These are phyloP conservation scores for Fopius arisanus DNA, from an alignment of 1,140 invertebrate genomes.

Conservation along the genomic window DNA sequence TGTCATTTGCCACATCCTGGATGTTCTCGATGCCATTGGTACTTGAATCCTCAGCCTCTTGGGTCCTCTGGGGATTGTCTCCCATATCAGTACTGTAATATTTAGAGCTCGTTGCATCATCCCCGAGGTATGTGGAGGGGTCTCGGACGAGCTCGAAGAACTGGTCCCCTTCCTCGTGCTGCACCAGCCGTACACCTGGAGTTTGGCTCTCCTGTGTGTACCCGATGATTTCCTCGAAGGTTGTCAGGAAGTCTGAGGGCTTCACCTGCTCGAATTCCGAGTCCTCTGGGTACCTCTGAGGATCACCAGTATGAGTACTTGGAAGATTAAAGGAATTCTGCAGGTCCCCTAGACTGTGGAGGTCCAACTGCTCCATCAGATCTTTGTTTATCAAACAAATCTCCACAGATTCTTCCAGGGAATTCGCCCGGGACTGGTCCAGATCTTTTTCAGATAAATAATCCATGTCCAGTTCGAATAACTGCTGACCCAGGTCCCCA, in stretches of 20 bases:
- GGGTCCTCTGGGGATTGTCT: not conserved
- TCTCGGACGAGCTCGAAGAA: constrained; percentile 49
- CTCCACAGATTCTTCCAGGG: not conserved
- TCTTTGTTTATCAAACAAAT: not conserved
- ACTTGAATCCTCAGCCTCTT: constrained; percentile 19
- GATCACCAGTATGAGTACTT: not conserved
- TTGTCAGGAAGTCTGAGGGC: not conserved
- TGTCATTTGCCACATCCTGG: constrained; percentile 8
- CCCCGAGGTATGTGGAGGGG: constrained; percentile 28
- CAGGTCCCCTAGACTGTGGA: not conserved
- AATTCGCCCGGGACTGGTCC: constrained; percentile 34
- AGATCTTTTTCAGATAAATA: constrained; percentile 37
- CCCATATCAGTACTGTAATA: no score
- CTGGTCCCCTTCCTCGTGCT: constrained; percentile 46
- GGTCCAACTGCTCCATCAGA: not conserved
- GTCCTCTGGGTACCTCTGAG: not conserved
- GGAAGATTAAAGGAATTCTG: not conserved
- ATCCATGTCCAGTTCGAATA: constrained; percentile 54
- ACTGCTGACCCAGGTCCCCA: constrained; percentile 53
- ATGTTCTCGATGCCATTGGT: constrained; percentile 30
- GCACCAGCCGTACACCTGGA: constrained; percentile 40
- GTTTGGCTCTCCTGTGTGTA: not conserved
- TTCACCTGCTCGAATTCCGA: not conserved
- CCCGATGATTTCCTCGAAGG: not conserved
- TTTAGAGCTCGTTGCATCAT: no score